These are phyloP conservation scores for Elgonia sp. DNA, from an alignment of 2,888 invertebrate species.

Conservation along the genomic window DNA sequence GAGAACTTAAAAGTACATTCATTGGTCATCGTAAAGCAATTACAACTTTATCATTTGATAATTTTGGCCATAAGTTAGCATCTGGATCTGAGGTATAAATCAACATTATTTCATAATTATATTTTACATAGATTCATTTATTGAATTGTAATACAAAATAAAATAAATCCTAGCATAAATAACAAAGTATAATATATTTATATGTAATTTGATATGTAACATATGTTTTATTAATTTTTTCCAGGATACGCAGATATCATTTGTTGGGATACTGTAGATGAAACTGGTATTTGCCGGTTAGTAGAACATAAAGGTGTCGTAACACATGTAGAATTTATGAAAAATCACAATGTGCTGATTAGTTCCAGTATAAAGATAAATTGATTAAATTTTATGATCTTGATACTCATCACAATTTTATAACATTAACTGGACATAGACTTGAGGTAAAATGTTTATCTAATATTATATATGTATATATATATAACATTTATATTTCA, in stretches of 20 bases:
- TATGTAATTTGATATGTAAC: neutral
- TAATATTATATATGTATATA: neutral
- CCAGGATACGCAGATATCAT: constrained; percentile 97
- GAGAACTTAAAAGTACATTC: constrained; percentile 91
- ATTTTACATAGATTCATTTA: neutral
- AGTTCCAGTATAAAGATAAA: constrained; percentile 97
- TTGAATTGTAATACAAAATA: neutral
- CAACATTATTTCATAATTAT: constrained; percentile 40
- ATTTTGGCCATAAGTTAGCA: constrained; percentile 93
- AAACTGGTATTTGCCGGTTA: constrained; percentile 95
- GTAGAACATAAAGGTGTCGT: constrained; percentile 97
- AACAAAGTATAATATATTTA: neutral
- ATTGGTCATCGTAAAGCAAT: constrained; percentile 95
- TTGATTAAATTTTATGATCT: constrained; percentile 99
- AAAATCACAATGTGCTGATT: constrained; percentile 90
- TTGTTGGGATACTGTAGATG: constrained; percentile 97
- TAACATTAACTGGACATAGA: constrained; percentile 96
- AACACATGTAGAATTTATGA: constrained; percentile 93
- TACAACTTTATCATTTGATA: constrained; percentile 94
- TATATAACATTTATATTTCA: no score
- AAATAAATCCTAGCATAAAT: neutral
- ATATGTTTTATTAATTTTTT: constrained; percentile 17
- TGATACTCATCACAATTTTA: constrained; percentile 97
- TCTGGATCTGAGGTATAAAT: constrained; percentile 93
- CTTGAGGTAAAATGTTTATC: constrained; percentile 89